Conservation (phyloP, 1,140 invertebrate genomes). For the Phymorhynchus buccinoides region DNA sequence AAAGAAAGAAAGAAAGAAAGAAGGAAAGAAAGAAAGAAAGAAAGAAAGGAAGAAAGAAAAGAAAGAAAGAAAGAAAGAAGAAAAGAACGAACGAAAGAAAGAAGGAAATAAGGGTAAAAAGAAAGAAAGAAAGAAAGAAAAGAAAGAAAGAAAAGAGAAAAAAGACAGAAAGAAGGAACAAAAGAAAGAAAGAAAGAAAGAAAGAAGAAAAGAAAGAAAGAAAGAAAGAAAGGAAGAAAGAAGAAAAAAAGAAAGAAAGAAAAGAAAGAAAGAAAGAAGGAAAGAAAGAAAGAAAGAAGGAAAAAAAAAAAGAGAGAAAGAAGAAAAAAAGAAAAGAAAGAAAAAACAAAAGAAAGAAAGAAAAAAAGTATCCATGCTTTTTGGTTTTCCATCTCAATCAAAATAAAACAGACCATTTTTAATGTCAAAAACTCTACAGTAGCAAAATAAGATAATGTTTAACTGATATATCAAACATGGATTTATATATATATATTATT, state of each 20-base stretch:
- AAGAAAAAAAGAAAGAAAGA: not conserved
- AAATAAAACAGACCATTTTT: no score
- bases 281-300: not conserved
- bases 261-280: constrained; percentile 6
- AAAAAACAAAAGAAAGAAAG: not conserved
- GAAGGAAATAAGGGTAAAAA: no score
- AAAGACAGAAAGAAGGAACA: not conserved
- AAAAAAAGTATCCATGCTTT: no score
- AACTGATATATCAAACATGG: no score
- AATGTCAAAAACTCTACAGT: no score
- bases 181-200: not conserved
- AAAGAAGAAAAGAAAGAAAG: not conserved
- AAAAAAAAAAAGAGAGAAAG: not conserved
- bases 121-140: not conserved
- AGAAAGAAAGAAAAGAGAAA: constrained; percentile 7
- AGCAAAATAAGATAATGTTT: no score
- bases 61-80: not conserved
- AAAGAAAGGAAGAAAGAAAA: not conserved
- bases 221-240: constrained; percentile 3
- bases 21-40: constrained; percentile 6
- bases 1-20: not conserved
- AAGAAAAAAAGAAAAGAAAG: not conserved
- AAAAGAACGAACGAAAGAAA: no score
- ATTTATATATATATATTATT: no score
- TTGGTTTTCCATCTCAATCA: no score